Percentiles rank a stretch among this genome's conserved stretches.
phyloP scores from a whole-genome alignment of 2,888 invertebrate genomes.

The Callosobruchus maculatus region DNA sequence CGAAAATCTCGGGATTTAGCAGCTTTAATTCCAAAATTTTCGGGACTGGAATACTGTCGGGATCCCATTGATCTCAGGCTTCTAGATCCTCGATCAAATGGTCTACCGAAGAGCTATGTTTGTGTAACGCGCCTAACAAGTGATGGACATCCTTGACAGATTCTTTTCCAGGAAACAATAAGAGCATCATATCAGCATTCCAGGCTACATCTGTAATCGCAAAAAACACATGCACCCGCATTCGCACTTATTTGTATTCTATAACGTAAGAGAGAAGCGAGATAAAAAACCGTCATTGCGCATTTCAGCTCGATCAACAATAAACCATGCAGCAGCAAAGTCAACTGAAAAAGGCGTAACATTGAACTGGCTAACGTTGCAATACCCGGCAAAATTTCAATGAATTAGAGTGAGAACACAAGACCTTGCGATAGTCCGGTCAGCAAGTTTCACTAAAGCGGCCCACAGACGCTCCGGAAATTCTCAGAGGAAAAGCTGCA shows the following conservation, averaged over 20 bases:
- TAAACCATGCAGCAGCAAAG: constrained; percentile 6
- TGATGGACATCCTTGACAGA: background rate
- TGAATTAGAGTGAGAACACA: constrained; percentile 31
- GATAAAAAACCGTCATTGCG: constrained; percentile 34
- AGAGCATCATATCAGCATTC: background rate
- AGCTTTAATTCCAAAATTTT: no score
- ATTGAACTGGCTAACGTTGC: constrained; percentile 32
- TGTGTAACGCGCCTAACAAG: no score
- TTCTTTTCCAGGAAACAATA: background rate
- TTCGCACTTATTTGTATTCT: background rate
- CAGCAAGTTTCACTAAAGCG: background rate
- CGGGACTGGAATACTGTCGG: no score
- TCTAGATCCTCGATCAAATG: no score
- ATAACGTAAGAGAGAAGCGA: background rate
- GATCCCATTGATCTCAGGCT: no score
- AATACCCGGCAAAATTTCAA: constrained; percentile 28
- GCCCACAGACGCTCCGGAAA: no score
- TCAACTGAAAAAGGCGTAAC: constrained; percentile 27
- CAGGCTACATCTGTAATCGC: background rate
- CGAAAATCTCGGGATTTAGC: no score
- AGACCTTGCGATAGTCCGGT: background rate
- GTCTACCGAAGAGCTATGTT: no score
- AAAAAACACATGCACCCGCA: background rate
- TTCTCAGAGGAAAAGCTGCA: no score
- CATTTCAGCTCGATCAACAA: constrained; percentile 33